Evolutionary conservation across 2,888 invertebrate species (phyloP).

Genomic region (Arrhopalites spinosus): DNA sequence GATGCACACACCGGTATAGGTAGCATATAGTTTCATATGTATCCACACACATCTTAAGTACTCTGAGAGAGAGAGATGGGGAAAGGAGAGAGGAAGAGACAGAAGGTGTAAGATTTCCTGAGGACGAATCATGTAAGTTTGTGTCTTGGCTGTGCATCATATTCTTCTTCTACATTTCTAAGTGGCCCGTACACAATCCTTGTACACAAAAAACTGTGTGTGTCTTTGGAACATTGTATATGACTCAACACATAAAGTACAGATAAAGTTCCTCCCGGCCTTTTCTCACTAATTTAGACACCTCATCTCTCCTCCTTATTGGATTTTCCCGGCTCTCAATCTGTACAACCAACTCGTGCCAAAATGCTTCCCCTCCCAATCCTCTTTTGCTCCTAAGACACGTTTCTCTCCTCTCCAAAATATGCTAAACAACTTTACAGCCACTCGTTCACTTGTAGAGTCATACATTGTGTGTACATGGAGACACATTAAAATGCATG

Average conservation of each 20-base stretch:
- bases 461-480: too few species aligned
- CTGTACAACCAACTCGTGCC: slow-evolving; percentile 25
- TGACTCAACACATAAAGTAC: not conserved
- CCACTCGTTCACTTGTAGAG: too few species aligned
- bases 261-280: slow-evolving; percentile 17
- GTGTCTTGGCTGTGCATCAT: too few species aligned
- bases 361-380: slow-evolving; percentile 29
- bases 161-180: not conserved
- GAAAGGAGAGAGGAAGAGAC: slow-evolving; percentile 15
- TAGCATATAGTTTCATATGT: not conserved
- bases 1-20: too few species aligned
- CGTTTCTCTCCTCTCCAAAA: not conserved
- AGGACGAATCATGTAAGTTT: too few species aligned
- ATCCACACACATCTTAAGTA: not conserved
- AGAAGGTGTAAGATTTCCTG: slow-evolving; percentile 31
- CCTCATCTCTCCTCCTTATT: slow-evolving; percentile 31
- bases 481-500: too few species aligned
- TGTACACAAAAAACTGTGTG: not conserved
- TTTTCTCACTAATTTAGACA: slow-evolving; percentile 40
- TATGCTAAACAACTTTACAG: slow-evolving; percentile 18
- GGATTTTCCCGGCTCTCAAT: slow-evolving; percentile 30
- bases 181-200: not conserved
- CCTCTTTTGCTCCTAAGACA: not conserved
- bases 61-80: slow-evolving; percentile 3
- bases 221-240: not conserved